Evolutionary conservation across 2,113 vertebrate species (phyloP).

Genomic region (Myotis yumanensis): DNA sequence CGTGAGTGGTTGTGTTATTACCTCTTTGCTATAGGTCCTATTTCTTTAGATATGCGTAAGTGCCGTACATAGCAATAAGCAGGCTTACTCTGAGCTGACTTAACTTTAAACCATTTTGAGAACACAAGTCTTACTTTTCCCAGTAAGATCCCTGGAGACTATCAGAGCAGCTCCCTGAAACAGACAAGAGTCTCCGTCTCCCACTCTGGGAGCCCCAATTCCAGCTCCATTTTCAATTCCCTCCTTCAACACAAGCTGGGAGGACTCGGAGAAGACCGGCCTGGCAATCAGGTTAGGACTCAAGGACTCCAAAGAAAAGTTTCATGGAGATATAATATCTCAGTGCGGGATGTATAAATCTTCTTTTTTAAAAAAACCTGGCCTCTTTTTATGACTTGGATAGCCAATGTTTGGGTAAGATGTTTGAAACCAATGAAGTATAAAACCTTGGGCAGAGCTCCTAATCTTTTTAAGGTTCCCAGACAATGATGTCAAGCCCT

Average conservation of each 20-base stretch:
- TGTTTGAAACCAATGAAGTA: neutral
- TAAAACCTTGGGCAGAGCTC: neutral
- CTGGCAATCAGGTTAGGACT: neutral
- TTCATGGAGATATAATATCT: neutral
- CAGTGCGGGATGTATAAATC: neutral
- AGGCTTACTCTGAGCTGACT: neutral
- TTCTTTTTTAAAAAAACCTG: neutral
- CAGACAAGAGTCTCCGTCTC: neutral
- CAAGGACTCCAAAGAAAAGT: neutral
- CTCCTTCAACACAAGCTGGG: neutral
- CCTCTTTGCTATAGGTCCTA: neutral
- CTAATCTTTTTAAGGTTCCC: constrained; percentile 36
- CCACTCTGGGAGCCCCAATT: fast-evolving
- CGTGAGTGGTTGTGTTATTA: neutral
- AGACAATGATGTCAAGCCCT: constrained; percentile 53
- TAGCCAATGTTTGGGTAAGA: neutral
- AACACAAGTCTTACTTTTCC: neutral
- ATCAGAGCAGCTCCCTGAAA: neutral
- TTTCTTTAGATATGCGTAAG: neutral
- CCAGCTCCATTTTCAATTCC: too few relatives aligned
- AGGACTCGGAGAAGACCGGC: neutral
- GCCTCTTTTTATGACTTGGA: neutral
- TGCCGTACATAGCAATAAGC: neutral
- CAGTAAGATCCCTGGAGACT: neutral
- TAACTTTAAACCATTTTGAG: neutral